Base-by-base conservation (phyloP, 2,888 invertebrate species). In the Proisotoma minuta region DNA sequence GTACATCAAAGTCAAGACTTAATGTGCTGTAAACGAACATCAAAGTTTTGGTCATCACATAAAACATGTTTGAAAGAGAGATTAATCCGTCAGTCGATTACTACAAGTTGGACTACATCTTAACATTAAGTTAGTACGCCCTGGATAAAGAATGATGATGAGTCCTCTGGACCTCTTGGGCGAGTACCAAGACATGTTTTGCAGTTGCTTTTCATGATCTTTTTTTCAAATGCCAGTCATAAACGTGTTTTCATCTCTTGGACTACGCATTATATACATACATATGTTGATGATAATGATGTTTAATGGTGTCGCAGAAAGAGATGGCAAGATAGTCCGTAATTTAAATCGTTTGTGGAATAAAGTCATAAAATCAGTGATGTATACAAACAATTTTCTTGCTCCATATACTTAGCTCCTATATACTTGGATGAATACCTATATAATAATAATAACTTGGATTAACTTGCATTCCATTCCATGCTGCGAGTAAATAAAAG, bases 31-130 rank as follows among this genome's bases (percentile, higher is more conserved):
- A n/a, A 43, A 20, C 20, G 43, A 43, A 43, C 43, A 43, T 43
- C 43, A 43, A 43, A 43, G 43, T 43, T 43, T 43, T 43, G 20
- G 43, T 20, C 43, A 43, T 43, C 18, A n/a, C 43, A 43, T 43
- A 51, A 51, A 51, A 24, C 51, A 51, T 51, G n/a, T 51, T 51
- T n/a, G 56, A 39, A 47, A 39, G 57, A n/a, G n/a, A 68, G 68
- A 68, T 68, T 68, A 68, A 62, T 62, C 57, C 60, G 54, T 68
- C 67, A 59, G 39, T 66, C 63, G n/a, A 56, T 20, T 60, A 39
- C 52, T 29, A 56, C 34, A n/a, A 12, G 15, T 43, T 43, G 43
- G 20, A n/a, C 5, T 43, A 43, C 43, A 43, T 34, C n/a, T n/a
- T n/a, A n/a, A n/a, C n/a, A n/a, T n/a, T n/a, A n/a, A n/a, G n/a